Evolutionary conservation across 2,113 vertebrate genomes (phyloP), one percentile per base, ranked within the genome.

Genomic region (Mesitornis unicolor): DNA sequence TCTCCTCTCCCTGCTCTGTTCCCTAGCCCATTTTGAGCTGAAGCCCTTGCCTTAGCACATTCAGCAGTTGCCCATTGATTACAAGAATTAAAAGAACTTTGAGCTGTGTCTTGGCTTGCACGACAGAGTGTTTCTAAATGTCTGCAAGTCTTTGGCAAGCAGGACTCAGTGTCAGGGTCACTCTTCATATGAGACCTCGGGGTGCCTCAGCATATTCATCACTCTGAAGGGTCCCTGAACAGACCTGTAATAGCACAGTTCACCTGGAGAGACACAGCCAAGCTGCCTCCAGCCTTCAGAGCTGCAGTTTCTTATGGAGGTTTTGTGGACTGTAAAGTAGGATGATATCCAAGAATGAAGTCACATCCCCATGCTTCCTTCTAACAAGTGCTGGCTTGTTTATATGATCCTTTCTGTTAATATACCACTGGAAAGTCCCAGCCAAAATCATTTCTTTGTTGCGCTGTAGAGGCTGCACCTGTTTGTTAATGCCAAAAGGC

Each of bases 41-140:
- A 84, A 90, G 64, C 70, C 42, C 50, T 64, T 75, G 77, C 87
- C 87, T 95, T 96, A 97, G 96, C 97, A 11, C 67, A 73, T 74
- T 71, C 73, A 79, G 73, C 89, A 90, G 84, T 77, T 90, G 88
- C 50, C 73, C 84, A 60, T 48, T 76, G 51, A 90, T 84, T 94
- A 51, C 71, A 84, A 54, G 73, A 93, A 87, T 60, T 70, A 63
- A 93, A 95, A 88, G 19, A 85, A 75, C 51, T 56, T 75, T 11
- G 64, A 89, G 40, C 61, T 33, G 21, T 71, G 86, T 29, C 80
- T 93, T 16, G 4, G 51, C 60, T 78, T 57, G 48, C 56, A 56
- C 4, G 3, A 43, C 35, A 47, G 77, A 80, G 20, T 25, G 6
- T 79, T 96, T 93, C 81, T 79, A 78, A 93, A 79, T 53, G 50